Base-by-base conservation (phyloP, 92 coral and sea anemone species). In the Palythoa caribaeorum region DNA sequence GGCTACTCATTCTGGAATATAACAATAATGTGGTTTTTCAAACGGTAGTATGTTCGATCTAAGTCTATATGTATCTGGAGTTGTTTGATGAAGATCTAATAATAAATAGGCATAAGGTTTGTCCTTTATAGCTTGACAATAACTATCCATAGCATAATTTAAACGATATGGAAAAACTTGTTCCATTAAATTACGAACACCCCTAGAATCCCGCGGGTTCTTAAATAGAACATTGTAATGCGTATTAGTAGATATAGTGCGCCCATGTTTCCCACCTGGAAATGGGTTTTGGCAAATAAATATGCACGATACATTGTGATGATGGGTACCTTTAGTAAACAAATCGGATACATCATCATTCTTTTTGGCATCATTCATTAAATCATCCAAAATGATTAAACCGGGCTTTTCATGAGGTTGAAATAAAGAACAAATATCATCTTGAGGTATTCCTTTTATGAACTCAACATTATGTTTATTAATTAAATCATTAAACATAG, bases 71-170 rank as follows among this genome's bases (percentile, higher is more conserved):
- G n/a, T 9, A 39, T 71, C 76, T 9, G 76, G 76, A 9, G 76
- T 71, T 13, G 4, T 35, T 39, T 71, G 76, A 3, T 71, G 76
- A 15, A 71, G 39, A 35, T 71, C 76, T 37, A 71, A 39, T 1
- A 71, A 71, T 39, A 71, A 16, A 16, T 71, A 71, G 40, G 76
- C n/a, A 71, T n/a, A 71, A 37, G 76, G 76, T 37, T 71, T 71
- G 44, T 71, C 40, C 2, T 71, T 11, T 10, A 71, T 38, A 13
- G 76, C 76, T 39, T 71, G 47, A 0, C 12, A 11, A 21, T 71
- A 71, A 36, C 76, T 71, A 10, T 35, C 76, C 76, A 71, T 71
- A 16, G 76, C 76, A 71, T 20, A 71, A n/a, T 71, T 71, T 39
- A 71, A 71, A 15, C 28, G n/a, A n/a, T 38, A 13, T 5, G 76